Base-by-base conservation (phyloP, 2,113 vertebrate species). In the Sinocyclocheilus anophthalmus region DNA sequence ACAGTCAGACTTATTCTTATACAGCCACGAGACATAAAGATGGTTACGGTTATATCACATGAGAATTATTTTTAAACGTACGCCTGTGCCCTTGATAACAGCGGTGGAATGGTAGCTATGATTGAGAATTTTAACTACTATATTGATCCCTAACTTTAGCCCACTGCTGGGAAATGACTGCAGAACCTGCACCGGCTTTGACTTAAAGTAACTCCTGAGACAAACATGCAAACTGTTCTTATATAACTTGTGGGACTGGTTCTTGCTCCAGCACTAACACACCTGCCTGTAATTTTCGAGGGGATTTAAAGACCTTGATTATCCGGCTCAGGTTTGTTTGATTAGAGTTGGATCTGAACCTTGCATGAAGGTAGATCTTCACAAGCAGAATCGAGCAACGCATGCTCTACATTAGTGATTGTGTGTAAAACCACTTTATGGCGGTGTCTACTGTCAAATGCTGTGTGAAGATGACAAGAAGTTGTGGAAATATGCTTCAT, bases 371-470 rank as follows among this genome's bases (percentile, higher is more conserved):
- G 39, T 81, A 48, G 24, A 81, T 30, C n/a, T 16, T 26, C 59
- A 22, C 24, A 45, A 30, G 30, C 57, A 50, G 26, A 11, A 20
- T 63, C 1, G 13, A 65, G 20, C n/a, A 65, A 7, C 0, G 24
- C 14, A 22, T 26, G 39, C 13, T 61, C 11, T 79, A 59, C 1
- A 39, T 81, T 45, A 48, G 18, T 59, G 4, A 50, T n/a, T n/a
- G 22, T 26, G 30, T n/a, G 16, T 7, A 63, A 53, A 70, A 20
- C 85, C 87, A 85, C 87, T 69, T 86, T 77, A 81, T 85, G 86
- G 86, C 84, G 78, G 63, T 67, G 73, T 14, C 57, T 77, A 11
- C 83, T 87, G 78, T 76, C 37, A 48, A 77, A 86, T 85, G 26
- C 59, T 73, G 26, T 20, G 39, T 22, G 69, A 70, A 77, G 2